These are phyloP conservation scores for Formica aserva DNA, from an alignment of 2,888 invertebrate genomes.

Conservation along the genomic window DNA sequence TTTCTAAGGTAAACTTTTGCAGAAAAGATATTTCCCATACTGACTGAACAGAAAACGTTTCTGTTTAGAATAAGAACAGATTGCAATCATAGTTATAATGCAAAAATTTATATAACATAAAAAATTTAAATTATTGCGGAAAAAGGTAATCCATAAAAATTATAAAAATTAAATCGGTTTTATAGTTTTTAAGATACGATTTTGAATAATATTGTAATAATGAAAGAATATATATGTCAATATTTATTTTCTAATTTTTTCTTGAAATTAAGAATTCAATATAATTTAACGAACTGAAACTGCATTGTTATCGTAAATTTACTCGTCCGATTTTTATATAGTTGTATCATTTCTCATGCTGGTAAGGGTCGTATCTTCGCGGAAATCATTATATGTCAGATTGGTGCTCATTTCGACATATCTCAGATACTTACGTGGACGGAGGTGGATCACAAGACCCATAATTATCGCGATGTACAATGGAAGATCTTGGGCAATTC, in stretches of 20 bases:
- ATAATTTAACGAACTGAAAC: not conserved
- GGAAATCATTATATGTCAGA: slow-evolving; percentile 23
- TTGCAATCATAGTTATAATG: not conserved
- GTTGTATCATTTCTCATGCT: not conserved
- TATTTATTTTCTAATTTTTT: not conserved
- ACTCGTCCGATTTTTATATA: not conserved
- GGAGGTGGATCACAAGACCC: not conserved
- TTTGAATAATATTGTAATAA: not conserved
- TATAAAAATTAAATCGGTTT: not conserved
- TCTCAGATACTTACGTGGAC: not conserved
- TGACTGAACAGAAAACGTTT: slow-evolving; percentile 37
- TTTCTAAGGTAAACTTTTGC: not conserved
- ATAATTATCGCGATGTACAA: slow-evolving; percentile 55
- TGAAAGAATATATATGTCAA: not conserved
- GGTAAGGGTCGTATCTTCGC: slow-evolving; percentile 6
- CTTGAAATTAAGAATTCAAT: not conserved
- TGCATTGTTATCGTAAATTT: slow-evolving; percentile 2
- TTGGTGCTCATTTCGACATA: slow-evolving; percentile 11
- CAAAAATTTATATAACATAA: not conserved
- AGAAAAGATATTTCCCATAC: not conserved
- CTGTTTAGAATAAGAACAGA: not conserved
- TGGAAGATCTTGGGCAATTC: slow-evolving; percentile 59
- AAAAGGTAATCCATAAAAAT: not conserved
- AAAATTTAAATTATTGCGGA: not conserved
- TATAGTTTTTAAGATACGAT: not conserved